phyloP scores from a whole-genome alignment of 1,140 invertebrate species.

The Meloidogyne floridensis region DNA sequence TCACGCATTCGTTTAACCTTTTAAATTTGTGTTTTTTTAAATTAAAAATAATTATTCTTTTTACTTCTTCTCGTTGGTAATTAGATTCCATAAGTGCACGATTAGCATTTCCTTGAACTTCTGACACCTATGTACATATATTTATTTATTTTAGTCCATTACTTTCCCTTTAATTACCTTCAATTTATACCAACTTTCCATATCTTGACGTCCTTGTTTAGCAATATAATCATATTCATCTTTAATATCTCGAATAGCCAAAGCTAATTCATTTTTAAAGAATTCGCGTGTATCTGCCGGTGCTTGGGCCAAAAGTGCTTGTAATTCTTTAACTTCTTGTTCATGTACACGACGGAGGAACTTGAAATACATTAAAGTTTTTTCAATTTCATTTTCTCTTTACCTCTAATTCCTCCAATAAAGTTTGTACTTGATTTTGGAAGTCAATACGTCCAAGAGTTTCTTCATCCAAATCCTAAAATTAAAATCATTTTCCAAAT shows the following conservation, averaged over 20 bases:
- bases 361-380: not conserved
- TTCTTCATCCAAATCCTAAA: constrained; percentile 84
- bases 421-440: constrained; percentile 76
- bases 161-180: constrained; percentile 46
- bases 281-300: constrained; percentile 66
- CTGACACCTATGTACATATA: constrained; percentile 57
- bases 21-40: too few relatives aligned
- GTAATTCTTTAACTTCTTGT: constrained; percentile 70
- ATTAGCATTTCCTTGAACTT: constrained; percentile 69
- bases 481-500: not conserved
- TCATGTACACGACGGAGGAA: constrained; percentile 79
- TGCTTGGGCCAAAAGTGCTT: constrained; percentile 68
- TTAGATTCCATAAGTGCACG: constrained; percentile 69
- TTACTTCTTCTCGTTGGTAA: constrained; percentile 68
- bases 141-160: not conserved
- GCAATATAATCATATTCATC: constrained; percentile 70
- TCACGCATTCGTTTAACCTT: constrained; percentile 68
- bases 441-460: constrained; percentile 86
- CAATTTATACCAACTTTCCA: constrained; percentile 66
- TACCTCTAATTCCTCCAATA: constrained; percentile 75
- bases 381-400: not conserved
- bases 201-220: constrained; percentile 67
- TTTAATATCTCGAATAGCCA: constrained; percentile 70
- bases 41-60: not conserved
- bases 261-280: constrained; percentile 69